Evolutionary conservation across 1,140 invertebrate species (phyloP), one percentile per base, ranked within the genome.

Genomic region (Zaprionus camerounensis): DNA sequence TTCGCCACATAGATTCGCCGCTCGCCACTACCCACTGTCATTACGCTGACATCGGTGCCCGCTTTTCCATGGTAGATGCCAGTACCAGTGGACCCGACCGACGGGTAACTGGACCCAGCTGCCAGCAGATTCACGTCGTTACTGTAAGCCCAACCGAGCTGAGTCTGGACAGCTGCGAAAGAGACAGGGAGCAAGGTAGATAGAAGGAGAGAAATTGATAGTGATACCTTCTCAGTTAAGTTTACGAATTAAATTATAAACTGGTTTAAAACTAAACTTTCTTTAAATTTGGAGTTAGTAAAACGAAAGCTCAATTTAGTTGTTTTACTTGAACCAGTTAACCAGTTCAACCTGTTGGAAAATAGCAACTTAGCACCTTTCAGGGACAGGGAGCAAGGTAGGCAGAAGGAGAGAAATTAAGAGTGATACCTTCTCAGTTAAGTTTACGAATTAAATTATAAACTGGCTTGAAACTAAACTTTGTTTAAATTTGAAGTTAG

Each of bases 81-180:
- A 1, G 88, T 83, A 1, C 94, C 93, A 15, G 91, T 93, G 38
- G 76, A 86, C 5, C 93, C 93, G 12, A 69, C 64, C 11, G 46
- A 71, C 0, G 91, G 91, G 36, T 78, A 82, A 80, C 93, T 93
- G 34, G 88, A 92, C 2, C 94, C 94, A 17, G 93, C 87, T 0
- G 93, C 93, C 31, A 95, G 69, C 0, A 95, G 70, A 70, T 95
- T 95, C 0, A 94, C 93, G 67, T 94, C 83, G 22, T 93, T 93
- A 1, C 73, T 78, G 63, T 88, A 93, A 1, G 94, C 93, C 93
- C 94, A 95, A 7, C 93, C 93, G 53, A 92, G 76, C 64, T 94
- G 93, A 38, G 93, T 86, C 41, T 94, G 93, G 5, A 94, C 81
- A 12, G 92, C 94, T 95, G 76, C n/a, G 17, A 44, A 7, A 34